phyloP scores from a whole-genome alignment of 1,140 invertebrate species.

The Drosophila sucinea region DNA sequence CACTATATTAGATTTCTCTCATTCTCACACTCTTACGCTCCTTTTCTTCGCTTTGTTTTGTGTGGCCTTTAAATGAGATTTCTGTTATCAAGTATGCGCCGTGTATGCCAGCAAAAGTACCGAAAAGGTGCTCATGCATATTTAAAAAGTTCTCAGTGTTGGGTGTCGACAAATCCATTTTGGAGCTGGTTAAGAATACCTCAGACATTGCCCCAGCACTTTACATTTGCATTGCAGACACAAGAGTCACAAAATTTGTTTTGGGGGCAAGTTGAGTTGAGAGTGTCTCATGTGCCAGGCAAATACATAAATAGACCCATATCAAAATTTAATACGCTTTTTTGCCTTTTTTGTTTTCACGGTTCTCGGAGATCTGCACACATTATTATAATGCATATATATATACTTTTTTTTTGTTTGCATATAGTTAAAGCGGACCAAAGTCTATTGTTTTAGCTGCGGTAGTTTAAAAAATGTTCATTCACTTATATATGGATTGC shows the following conservation, averaged over 20 bases:
- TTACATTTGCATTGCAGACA: conserved; percentile 52
- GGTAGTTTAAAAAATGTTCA: background rate
- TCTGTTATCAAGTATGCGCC: conserved; percentile 70
- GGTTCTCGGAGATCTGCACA: conserved; percentile 44
- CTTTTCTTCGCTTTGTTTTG: conserved; percentile 41
- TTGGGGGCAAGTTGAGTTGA: conserved; percentile 19
- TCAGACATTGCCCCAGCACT: conserved; percentile 28
- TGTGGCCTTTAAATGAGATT: conserved; percentile 60
- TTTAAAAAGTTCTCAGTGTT: conserved; percentile 58
- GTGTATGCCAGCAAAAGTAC: conserved; percentile 30
- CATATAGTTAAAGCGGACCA: background rate
- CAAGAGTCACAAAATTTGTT: conserved; percentile 46
- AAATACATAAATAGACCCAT: conserved; percentile 62
- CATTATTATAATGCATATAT: conserved; percentile 11
- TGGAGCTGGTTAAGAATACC: conserved; percentile 42
- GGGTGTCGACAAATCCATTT: conserved; percentile 65
- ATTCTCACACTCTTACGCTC: background rate
- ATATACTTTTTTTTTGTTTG: conserved; percentile 23
- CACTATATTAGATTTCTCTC: conserved; percentile 6
- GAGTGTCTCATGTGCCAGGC: conserved; percentile 56
- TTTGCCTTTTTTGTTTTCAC: conserved; percentile 14
- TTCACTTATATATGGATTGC: background rate
- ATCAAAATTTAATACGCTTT: conserved; percentile 70
- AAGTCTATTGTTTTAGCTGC: background rate
- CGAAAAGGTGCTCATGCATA: conserved; percentile 74